Conservation (phyloP, 2,113 vertebrate genomes). For the Tympanuchus pallidicinctus region DNA sequence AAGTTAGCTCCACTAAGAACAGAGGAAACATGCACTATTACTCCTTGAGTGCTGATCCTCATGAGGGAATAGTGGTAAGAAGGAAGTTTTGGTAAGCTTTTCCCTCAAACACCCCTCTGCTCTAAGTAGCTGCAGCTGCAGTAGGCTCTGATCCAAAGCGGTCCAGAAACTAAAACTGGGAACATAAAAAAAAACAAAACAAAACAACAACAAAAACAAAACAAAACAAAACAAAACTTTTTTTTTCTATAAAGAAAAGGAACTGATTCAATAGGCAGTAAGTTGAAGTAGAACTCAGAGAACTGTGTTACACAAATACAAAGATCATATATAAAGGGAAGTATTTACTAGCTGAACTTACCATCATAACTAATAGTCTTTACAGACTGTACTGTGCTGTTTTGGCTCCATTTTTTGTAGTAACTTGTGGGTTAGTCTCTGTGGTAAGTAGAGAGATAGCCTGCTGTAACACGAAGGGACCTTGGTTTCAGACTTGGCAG, state of each 20-base stretch:
- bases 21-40: not conserved
- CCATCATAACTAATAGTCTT: not conserved
- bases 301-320: rapidly evolving
- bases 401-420: not conserved
- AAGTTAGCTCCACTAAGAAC: not conserved
- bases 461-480: not conserved
- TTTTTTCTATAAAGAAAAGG: not conserved
- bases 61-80: not conserved
- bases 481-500: conserved; percentile 22
- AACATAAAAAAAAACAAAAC: not conserved
- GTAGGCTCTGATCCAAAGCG: not conserved
- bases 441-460: not conserved
- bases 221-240: too few species aligned
- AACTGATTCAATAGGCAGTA: not conserved
- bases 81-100: not conserved
- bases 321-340: rapidly evolving
- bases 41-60: not conserved
- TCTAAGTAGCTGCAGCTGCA: not conserved
- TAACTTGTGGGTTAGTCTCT: not conserved
- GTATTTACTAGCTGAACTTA: not conserved
- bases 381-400: not conserved
- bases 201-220: too few species aligned
- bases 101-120: not conserved
- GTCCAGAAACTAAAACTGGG: not conserved
- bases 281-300: not conserved